Base-by-base conservation (phyloP, 2,797 vertebrate species). In the Pterois miles region DNA sequence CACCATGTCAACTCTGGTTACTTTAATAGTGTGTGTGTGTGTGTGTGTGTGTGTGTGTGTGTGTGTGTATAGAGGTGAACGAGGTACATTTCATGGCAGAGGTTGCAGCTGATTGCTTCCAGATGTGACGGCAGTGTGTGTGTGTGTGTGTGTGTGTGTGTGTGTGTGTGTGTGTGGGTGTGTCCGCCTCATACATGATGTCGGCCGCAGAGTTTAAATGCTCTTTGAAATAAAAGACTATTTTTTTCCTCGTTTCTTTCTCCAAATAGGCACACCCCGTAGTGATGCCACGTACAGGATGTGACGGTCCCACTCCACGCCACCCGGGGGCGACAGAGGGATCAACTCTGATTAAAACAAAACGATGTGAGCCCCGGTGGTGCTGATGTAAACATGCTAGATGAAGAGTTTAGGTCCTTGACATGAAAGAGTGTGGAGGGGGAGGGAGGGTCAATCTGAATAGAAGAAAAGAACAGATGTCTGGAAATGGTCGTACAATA, bases 381-480 rank as follows among this genome's bases (percentile, higher is more conserved):
- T 62, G 50, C 76, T 80, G 71, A 79, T 73, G 48, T 4, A 68
- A 71, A 56, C 2, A 50, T 70, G 40, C 7, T 58, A 14, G 54
- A 72, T 59, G 60, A 70, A 34, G 46, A 48, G 34, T 50, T 74
- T 36, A 67, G 18, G 14, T 57, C 20, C 36, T 27, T 16, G 70
- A 75, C 36, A 68, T 70, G 33, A 22, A 57, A 40, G 68, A 43
- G 63, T 53, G 34, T 48, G 34, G 25, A 2, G 43, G 36, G 23
- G 13, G 3, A 14, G 67, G 48, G 72, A 34, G 56, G 43, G 38
- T 34, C 3, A 25, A 74, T 81, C 18, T 86, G 23, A 88, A 77
- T 67, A 80, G 53, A 80, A 80, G 36, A 90, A 87, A 86, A 46
- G 85, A 91, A 66, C 92, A 93, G 92, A 94, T 93, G 92, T 88